A percentile compares a stretch with the other conserved stretches of the same genome.
phyloP scores from a whole-genome alignment of 2,113 vertebrate species.

The Mobula birostris region DNA sequence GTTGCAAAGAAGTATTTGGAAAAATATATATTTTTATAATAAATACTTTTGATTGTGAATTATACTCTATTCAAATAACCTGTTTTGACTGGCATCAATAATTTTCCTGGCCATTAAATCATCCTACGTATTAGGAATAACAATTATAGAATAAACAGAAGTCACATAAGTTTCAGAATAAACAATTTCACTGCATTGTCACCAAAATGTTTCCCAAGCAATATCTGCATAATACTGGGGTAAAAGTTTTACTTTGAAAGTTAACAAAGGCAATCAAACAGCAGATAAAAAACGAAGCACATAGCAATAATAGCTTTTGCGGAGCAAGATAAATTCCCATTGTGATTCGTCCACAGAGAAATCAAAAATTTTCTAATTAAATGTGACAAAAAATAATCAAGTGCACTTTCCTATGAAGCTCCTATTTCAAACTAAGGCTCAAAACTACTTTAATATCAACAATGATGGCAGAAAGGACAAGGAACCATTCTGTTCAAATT shows the following conservation, averaged over 20 bases:
- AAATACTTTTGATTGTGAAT: neutral
- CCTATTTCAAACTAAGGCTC: neutral
- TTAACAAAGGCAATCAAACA: conserved; percentile 9
- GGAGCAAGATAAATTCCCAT: neutral
- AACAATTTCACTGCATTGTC: neutral
- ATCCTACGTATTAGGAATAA: neutral
- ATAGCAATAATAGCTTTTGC: neutral
- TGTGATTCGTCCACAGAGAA: neutral
- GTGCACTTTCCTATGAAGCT: neutral
- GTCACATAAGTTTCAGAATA: neutral
- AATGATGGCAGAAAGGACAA: neutral
- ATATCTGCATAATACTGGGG: neutral
- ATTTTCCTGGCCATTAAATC: neutral
- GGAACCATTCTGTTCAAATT: neutral
- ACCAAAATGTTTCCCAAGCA: neutral
- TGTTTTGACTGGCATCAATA: neutral
- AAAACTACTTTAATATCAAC: neutral
- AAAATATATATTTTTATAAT: neutral
- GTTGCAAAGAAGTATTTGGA: neutral
- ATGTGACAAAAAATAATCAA: neutral
- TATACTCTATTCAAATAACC: neutral
- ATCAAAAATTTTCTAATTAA: neutral
- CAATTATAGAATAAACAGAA: neutral
- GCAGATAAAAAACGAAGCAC: neutral
- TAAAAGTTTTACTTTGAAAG: neutral